These are phyloP conservation scores for Lepidostoma basale DNA, from an alignment of 1,140 invertebrate species.

Conservation along the genomic window DNA sequence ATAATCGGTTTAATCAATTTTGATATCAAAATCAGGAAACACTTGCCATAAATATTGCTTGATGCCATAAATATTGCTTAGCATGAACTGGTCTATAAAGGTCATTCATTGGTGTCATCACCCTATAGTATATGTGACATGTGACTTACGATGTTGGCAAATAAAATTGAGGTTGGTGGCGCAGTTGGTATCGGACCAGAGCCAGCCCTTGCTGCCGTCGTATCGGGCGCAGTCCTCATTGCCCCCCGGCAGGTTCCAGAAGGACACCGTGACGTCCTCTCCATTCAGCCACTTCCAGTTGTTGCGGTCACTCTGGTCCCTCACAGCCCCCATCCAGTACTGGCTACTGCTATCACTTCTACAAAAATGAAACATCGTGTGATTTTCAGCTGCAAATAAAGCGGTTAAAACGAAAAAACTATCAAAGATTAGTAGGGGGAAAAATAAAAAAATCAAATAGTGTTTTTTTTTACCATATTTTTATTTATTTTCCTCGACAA, in stretches of 20 bases:
- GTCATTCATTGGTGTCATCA: too few species aligned
- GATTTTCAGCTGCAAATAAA: too few species aligned
- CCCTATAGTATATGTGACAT: too few species aligned
- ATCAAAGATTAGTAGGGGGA: too few species aligned
- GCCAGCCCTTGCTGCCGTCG: conserved; percentile 91
- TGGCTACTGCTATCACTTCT: conserved; percentile 89
- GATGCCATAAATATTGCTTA: too few species aligned
- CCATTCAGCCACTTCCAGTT: conserved; percentile 93
- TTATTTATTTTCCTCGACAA: too few species aligned
- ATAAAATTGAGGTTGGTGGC: conserved; percentile 86
- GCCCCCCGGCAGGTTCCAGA: conserved; percentile 88
- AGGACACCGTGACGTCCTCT: conserved; percentile 86
- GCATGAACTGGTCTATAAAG: too few species aligned
- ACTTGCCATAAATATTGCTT: too few species aligned
- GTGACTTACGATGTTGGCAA: conserved; percentile 88
- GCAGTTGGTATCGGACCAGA: conserved; percentile 94
- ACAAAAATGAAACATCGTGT: conserved; percentile 44
- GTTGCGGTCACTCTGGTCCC: conserved; percentile 77
- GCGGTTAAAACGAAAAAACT: too few species aligned
- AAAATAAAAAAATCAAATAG: too few species aligned
- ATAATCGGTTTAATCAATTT: too few species aligned
- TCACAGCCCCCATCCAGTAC: conserved; percentile 92
- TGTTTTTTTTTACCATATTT: too few species aligned
- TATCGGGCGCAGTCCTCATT: conserved; percentile 88
- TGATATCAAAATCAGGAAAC: neutral